These are phyloP conservation scores for Malurus cyaneus DNA, from an alignment of 2,113 vertebrate species.

Conservation along the genomic window DNA sequence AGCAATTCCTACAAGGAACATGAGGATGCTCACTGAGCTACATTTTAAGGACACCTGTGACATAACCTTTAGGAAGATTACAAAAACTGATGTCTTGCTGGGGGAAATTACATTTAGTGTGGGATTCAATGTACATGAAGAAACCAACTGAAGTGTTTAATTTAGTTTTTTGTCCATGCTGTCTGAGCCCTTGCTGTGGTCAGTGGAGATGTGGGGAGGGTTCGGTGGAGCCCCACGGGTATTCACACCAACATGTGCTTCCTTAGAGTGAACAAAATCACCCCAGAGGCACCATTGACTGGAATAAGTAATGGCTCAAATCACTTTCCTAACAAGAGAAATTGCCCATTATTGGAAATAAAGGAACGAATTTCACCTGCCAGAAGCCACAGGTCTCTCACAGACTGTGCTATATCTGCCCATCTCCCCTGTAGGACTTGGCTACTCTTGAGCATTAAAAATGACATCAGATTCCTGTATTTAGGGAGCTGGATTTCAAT, in stretches of 20 bases:
- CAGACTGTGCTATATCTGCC: background rate
- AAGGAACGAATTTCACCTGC: background rate
- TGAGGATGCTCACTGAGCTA: background rate
- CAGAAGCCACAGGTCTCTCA: background rate
- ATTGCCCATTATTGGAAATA: background rate
- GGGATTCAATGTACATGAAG: background rate
- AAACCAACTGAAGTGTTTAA: background rate
- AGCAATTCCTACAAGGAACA: background rate
- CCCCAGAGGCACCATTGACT: background rate
- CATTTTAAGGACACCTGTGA: background rate
- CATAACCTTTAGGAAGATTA: background rate
- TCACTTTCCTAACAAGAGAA: background rate
- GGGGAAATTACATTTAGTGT: background rate
- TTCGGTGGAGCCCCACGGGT: background rate
- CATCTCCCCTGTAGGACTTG: background rate
- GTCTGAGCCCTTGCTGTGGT: background rate
- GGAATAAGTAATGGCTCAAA: background rate
- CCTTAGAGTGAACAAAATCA: background rate
- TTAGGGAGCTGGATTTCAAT: background rate
- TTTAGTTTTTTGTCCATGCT: background rate
- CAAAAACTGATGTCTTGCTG: background rate
- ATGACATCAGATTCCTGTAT: background rate
- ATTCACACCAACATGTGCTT: rapidly evolving
- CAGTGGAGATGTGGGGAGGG: background rate
- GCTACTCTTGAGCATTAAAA: background rate